These are phyloP conservation scores for Apoda limacodes DNA, from an alignment of 2,888 invertebrate species.

Conservation along the genomic window DNA sequence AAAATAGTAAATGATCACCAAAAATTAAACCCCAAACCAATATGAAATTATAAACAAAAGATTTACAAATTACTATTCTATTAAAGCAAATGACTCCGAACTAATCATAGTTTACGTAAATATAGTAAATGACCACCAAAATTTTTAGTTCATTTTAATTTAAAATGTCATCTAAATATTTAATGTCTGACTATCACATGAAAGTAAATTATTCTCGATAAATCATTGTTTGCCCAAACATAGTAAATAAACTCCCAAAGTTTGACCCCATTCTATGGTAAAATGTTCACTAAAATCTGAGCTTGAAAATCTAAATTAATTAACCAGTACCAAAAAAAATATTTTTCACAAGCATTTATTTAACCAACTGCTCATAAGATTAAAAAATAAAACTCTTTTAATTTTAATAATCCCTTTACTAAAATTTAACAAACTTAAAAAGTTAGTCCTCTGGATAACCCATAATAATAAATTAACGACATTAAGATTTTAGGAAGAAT, in stretches of 20 bases:
- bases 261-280: no score
- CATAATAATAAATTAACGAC: background rate
- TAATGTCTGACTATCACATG: background rate
- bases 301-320: background rate
- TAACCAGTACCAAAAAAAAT: no score
- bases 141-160: background rate
- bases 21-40: constrained; percentile 1
- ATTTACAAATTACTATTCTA: constrained; percentile 1
- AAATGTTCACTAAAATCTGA: background rate
- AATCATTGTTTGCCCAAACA: background rate
- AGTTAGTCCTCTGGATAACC: background rate
- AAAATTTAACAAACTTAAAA: background rate
- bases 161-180: background rate
- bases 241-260: background rate
- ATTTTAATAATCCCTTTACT: background rate
- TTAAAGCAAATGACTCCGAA: constrained; percentile 2
- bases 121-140: constrained; percentile 1
- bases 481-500: background rate
- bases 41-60: constrained; percentile 1
- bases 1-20: background rate
- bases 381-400: background rate
- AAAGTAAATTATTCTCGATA: background rate
- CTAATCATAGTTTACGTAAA: background rate
- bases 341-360: no score
- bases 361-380: no score